Evolutionary conservation across 2,113 vertebrate species (phyloP).

Genomic region (Chloebia gouldiae): DNA sequence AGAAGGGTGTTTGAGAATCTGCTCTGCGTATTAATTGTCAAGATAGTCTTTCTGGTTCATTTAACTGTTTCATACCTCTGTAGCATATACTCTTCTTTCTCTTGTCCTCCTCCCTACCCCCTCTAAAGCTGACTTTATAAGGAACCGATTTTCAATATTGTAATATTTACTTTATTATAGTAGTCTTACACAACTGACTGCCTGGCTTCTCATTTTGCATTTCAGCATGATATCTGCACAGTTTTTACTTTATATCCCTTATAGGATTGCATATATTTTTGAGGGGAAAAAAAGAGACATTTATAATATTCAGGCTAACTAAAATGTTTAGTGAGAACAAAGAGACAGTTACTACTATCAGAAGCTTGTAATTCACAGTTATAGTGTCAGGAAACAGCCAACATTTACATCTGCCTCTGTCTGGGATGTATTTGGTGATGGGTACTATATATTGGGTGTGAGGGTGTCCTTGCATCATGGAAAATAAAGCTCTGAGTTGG

Average conservation of each 20-base stretch:
- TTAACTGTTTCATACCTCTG: neutral
- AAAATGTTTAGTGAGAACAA: neutral
- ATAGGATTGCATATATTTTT: neutral
- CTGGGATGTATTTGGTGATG: neutral
- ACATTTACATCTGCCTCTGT: neutral
- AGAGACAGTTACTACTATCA: neutral
- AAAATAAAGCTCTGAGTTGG: neutral
- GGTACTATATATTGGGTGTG: neutral
- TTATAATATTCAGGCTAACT: neutral
- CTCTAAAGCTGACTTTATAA: neutral
- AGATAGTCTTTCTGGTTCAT: neutral
- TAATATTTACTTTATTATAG: neutral
- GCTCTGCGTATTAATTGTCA: neutral
- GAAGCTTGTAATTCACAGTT: neutral
- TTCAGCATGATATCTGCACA: neutral
- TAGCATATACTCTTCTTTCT: neutral
- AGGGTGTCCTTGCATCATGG: neutral
- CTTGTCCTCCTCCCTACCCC: neutral
- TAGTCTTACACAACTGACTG: neutral
- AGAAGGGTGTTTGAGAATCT: neutral
- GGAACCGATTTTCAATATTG: neutral
- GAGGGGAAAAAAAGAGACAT: neutral
- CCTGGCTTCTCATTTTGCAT: neutral
- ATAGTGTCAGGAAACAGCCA: neutral
- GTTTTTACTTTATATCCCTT: neutral